Evolutionary conservation across 2,113 vertebrate species (phyloP).

Genomic region (Origma solitaria): DNA sequence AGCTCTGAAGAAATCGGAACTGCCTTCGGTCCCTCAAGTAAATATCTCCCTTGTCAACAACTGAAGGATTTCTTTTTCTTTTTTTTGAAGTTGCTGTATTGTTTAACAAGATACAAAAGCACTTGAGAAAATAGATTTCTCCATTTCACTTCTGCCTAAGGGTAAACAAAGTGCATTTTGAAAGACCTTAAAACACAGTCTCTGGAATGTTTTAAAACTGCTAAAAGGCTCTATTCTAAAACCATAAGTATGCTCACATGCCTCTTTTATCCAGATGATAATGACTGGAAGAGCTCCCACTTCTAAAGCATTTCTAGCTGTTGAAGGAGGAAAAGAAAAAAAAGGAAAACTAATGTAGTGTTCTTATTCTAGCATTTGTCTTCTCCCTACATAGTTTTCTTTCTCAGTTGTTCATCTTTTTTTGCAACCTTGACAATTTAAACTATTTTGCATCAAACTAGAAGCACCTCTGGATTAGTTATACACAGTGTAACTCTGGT

Average conservation of each 20-base stretch:
- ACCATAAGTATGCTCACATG: neutral
- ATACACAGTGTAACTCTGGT: neutral
- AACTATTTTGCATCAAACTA: neutral
- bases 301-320: neutral
- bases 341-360: neutral
- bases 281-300: neutral
- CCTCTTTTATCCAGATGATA: neutral
- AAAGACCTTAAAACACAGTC: neutral
- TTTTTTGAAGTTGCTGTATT: neutral
- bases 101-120: constrained; percentile 2
- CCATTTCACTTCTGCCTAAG: neutral
- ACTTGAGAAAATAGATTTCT: neutral
- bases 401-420: neutral
- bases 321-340: neutral
- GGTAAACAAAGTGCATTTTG: neutral
- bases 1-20: neutral
- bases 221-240: neutral
- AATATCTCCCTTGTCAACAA: neutral
- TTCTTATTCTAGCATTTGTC: neutral
- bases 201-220: neutral
- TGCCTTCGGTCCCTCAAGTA: neutral
- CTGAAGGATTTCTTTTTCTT: neutral
- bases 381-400: neutral
- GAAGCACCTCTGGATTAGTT: neutral
- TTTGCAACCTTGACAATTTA: neutral